phyloP scores from a whole-genome alignment of 2,888 invertebrate species.

The Augochlorella aurata region DNA sequence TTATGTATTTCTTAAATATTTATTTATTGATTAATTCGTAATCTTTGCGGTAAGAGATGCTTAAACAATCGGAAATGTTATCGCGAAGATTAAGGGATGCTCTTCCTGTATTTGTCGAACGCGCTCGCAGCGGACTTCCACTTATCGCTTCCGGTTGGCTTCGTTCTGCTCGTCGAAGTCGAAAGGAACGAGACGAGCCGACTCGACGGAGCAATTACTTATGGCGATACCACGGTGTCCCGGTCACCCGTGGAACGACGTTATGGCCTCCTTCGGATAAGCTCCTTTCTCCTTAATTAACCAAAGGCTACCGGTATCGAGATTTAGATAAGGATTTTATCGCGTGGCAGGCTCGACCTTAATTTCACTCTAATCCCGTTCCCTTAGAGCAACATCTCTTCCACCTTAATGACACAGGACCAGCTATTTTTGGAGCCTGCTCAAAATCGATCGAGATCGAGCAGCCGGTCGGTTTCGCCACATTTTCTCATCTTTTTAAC shows the following conservation, averaged over 20 bases:
- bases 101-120: not conserved
- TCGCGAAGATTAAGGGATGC: not conserved
- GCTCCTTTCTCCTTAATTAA: conserved; percentile 73
- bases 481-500: not conserved
- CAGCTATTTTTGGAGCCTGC: conserved; percentile 11
- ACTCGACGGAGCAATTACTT: conserved; percentile 66
- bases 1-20: too few species aligned
- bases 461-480: not conserved
- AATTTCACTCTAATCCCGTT: conserved; percentile 65
- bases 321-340: conserved; percentile 73
- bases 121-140: conserved; percentile 5
- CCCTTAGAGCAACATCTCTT: conserved; percentile 39
- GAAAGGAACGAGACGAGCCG: conserved; percentile 2
- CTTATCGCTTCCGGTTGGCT: conserved; percentile 35
- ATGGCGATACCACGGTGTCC: conserved; percentile 66
- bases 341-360: conserved; percentile 68
- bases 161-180: conserved; percentile 40
- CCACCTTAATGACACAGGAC: conserved; percentile 21
- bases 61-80: too few species aligned
- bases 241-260: conserved; percentile 52
- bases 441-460: not conserved
- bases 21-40: too few species aligned
- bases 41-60: too few species aligned
- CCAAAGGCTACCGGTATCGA: conserved; percentile 67
- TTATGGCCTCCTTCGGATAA: conserved; percentile 64